Conservation (phyloP, 2,113 vertebrate species). For the Oenanthe melanoleuca region DNA sequence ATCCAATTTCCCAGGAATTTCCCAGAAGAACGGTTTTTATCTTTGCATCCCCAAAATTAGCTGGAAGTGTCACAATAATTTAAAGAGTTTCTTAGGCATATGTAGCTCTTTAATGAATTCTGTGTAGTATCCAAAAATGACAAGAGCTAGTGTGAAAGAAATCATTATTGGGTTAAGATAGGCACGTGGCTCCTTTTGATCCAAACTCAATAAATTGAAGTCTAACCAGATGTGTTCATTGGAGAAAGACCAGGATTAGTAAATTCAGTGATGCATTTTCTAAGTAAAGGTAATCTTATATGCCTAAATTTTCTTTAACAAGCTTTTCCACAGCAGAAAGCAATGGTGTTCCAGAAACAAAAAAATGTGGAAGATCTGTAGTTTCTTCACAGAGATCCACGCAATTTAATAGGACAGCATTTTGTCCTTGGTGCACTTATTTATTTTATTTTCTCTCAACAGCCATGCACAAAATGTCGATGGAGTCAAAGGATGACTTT, state of each 20-base stretch:
- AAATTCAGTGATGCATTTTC: neutral
- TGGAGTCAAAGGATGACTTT: neutral
- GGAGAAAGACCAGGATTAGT: neutral
- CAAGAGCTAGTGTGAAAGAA: neutral
- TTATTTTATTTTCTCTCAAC: slow-evolving; percentile 12
- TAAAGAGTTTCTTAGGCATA: neutral
- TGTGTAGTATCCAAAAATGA: neutral
- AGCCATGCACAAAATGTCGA: neutral
- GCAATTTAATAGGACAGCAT: neutral
- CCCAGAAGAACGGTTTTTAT: neutral
- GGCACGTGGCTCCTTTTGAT: neutral
- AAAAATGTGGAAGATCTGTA: neutral
- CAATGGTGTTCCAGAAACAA: neutral
- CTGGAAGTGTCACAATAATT: neutral
- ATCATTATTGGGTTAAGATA: neutral
- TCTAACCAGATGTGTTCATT: neutral
- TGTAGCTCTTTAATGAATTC: neutral
- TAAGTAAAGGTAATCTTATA: neutral
- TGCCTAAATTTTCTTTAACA: neutral
- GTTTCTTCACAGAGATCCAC: neutral
- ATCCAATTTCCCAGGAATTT: neutral
- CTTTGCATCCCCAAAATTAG: neutral
- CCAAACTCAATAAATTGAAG: neutral
- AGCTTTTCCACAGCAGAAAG: neutral
- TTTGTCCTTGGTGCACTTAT: neutral